Percentiles rank a stretch among this genome's conserved stretches.
phyloP scores from a whole-genome alignment of 2,113 vertebrate species.

The Hepsetus odoe region DNA sequence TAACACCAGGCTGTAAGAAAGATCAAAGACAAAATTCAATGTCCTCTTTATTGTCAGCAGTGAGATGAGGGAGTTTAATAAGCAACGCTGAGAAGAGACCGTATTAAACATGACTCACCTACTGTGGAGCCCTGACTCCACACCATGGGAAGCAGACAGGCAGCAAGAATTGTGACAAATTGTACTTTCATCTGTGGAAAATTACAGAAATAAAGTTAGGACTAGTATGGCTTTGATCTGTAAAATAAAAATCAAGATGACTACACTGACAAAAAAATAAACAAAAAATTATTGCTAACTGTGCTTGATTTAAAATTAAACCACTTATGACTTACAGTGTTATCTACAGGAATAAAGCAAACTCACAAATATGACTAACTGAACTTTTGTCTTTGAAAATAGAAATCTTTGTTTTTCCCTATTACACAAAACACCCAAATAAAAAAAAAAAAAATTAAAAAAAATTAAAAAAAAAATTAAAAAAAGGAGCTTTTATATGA shows the following conservation, averaged over 20 bases:
- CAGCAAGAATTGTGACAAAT: neutral
- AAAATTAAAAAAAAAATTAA: too few species aligned
- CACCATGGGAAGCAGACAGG: neutral
- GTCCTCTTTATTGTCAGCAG: too few species aligned
- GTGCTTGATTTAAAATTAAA: too few species aligned
- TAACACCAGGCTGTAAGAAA: conserved; percentile 47
- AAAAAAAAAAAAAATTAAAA: too few species aligned
- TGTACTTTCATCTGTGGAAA: conserved; percentile 33
- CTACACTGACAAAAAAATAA: neutral
- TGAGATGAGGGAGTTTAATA: neutral
- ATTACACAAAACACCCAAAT: too few species aligned
- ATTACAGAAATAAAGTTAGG: neutral
- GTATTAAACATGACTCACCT: conserved; percentile 19
- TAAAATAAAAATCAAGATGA: neutral
- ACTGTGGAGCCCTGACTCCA: neutral
- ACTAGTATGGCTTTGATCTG: neutral
- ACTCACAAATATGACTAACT: neutral
- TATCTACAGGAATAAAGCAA: neutral
- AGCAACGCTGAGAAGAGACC: too few species aligned
- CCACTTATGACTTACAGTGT: neutral
- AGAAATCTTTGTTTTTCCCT: too few species aligned
- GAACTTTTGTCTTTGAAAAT: neutral
- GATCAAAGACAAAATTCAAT: neutral
- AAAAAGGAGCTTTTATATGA: too few species aligned
- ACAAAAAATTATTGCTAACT: neutral